A percentile compares a stretch with the other conserved stretches of the same genome.
These are phyloP conservation scores for Empis livida DNA, from an alignment of 2,888 invertebrate species.

Conservation along the genomic window DNA sequence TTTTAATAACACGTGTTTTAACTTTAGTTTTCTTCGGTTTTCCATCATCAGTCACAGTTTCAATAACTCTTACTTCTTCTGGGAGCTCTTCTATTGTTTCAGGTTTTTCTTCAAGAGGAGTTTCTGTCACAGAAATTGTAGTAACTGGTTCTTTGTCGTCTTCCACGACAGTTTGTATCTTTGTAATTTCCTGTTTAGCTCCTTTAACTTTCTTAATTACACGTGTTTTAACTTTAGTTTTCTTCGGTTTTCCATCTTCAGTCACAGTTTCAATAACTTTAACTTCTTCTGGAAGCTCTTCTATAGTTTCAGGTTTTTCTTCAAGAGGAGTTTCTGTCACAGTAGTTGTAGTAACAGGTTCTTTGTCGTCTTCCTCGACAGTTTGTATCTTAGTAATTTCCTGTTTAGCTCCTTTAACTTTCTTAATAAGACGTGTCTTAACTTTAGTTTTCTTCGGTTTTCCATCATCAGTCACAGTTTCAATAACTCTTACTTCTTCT, in stretches of 20 bases:
- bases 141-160: slow-evolving; percentile 31
- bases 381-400: slow-evolving; percentile 27
- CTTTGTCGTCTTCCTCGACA: slow-evolving; percentile 22
- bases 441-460: slow-evolving; percentile 18
- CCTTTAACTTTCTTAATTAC: slow-evolving; percentile 28
- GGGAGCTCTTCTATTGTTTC: slow-evolving; percentile 16
- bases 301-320: slow-evolving; percentile 9
- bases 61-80: slow-evolving; percentile 19
- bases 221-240: slow-evolving; percentile 25
- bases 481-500: slow-evolving; percentile 7
- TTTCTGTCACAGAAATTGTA: slow-evolving; percentile 16
- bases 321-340: slow-evolving; percentile 11
- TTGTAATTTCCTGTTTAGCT: slow-evolving; percentile 26
- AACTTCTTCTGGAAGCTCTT: slow-evolving; percentile 16
- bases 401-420: slow-evolving; percentile 20
- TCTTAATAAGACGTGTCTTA: slow-evolving; percentile 25
- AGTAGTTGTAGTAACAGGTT: slow-evolving; percentile 17
- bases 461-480: slow-evolving; percentile 14
- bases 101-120: slow-evolving; percentile 11
- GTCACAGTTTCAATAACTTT: slow-evolving; percentile 29
- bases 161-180: slow-evolving; percentile 23
- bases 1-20: slow-evolving; percentile 7
- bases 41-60: slow-evolving; percentile 19
- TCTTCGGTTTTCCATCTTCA: slow-evolving; percentile 13
- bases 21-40: slow-evolving; percentile 15